Conservation (phyloP, 2,888 invertebrate species). For the Atrina japonica region DNA sequence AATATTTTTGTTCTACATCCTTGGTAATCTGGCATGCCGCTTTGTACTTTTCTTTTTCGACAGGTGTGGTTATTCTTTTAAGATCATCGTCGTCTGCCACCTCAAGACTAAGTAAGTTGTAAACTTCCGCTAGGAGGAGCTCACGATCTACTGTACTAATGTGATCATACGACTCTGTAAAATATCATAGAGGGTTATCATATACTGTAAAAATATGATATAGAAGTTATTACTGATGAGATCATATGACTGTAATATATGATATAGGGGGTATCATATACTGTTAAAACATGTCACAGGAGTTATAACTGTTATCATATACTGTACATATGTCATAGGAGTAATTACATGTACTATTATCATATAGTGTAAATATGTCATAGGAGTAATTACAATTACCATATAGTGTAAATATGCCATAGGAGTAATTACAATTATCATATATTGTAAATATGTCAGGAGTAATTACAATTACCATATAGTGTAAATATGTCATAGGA, state of each 20-base stretch:
- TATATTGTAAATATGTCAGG: too few relatives aligned
- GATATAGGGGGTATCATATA: too few relatives aligned
- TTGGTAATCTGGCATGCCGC: constrained; percentile 61
- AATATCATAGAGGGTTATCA: neutral
- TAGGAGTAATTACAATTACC: too few relatives aligned
- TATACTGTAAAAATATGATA: neutral
- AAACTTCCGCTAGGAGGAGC: constrained; percentile 59
- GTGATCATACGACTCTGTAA: constrained; percentile 58
- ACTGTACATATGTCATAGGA: too few relatives aligned
- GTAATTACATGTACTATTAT: too few relatives aligned
- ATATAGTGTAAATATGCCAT: too few relatives aligned
- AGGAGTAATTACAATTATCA: too few relatives aligned
- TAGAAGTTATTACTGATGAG: neutral
- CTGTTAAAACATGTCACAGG: too few relatives aligned
- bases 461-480: too few relatives aligned
- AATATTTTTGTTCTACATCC: constrained; percentile 20
- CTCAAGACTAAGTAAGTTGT: constrained; percentile 54
- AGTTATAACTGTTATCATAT: too few relatives aligned
- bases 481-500: too few relatives aligned
- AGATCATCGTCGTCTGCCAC: constrained; percentile 53
- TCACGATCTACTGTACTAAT: constrained; percentile 59
- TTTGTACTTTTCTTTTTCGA: constrained; percentile 62
- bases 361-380: too few relatives aligned
- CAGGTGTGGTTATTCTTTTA: constrained; percentile 47
- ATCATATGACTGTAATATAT: neutral